These are phyloP conservation scores for Lordiphosa collinella DNA, from an alignment of 1,140 invertebrate genomes.

Conservation along the genomic window DNA sequence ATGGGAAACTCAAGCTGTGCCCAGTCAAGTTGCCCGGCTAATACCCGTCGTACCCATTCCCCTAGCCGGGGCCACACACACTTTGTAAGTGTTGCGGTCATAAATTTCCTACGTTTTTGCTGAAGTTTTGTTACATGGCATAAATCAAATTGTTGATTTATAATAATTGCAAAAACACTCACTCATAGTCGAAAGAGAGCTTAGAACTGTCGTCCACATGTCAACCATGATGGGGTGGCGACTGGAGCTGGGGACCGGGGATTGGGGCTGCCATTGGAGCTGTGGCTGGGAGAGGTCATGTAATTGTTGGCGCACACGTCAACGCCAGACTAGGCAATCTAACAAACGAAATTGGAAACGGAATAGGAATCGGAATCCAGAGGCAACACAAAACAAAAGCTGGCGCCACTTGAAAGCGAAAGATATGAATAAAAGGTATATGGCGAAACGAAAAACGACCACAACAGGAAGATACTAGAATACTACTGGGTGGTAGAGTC, in stretches of 20 bases:
- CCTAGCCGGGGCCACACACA: conserved; percentile 22
- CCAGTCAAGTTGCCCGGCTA: no score
- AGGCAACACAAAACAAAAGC: conserved; percentile 1
- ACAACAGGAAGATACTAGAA: conserved; percentile 7
- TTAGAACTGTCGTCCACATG: conserved; percentile 52
- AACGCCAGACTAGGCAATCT: conserved; percentile 32
- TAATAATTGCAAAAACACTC: conserved; percentile 73
- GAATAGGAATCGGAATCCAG: neutral
- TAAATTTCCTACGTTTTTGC: conserved; percentile 53
- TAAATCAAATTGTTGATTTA: conserved; percentile 75
- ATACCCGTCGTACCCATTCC: neutral
- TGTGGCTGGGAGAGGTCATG: neutral
- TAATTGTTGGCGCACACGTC: conserved; percentile 56
- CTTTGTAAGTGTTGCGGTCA: conserved; percentile 68
- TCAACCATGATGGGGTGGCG: conserved; percentile 37
- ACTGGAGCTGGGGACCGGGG: neutral
- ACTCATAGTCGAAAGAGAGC: conserved; percentile 27
- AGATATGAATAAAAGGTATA: neutral
- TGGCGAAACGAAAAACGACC: neutral
- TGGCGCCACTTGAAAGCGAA: conserved; percentile 20
- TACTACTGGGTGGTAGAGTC: neutral
- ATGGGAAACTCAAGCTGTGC: no score
- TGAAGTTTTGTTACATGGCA: conserved; percentile 70
- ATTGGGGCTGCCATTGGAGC: no score
- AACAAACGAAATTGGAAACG: conserved; percentile 8